phyloP scores from a whole-genome alignment of 23 tunicate genomes.

The Ascidia mentula region DNA sequence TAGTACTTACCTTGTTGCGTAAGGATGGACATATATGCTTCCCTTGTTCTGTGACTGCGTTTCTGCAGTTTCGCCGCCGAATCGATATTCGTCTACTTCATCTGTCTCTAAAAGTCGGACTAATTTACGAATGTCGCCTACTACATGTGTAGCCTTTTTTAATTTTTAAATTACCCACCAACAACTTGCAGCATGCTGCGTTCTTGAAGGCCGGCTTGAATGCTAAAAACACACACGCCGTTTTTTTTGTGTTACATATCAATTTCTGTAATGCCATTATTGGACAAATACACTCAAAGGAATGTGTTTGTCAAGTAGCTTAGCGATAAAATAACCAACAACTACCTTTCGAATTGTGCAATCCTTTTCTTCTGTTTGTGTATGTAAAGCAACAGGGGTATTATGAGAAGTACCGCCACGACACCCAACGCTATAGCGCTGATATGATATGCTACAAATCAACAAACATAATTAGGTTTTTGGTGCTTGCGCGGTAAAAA shows the following conservation, averaged over 20 bases:
- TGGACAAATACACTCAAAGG: background rate
- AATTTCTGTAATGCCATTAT: background rate
- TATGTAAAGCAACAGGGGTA: background rate
- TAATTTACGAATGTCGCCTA: background rate
- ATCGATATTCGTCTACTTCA: background rate
- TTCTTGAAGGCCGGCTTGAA: background rate
- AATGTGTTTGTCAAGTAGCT: background rate
- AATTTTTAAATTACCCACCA: no score
- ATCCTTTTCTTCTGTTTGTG: background rate
- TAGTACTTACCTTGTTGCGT: background rate
- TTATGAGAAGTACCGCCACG: background rate
- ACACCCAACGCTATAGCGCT: background rate
- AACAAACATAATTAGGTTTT: no score
- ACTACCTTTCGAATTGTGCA: background rate
- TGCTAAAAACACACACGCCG: background rate
- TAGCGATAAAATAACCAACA: background rate
- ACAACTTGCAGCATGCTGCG: background rate
- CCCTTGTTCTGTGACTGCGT: background rate
- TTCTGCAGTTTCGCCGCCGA: background rate
- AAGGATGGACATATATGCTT: background rate
- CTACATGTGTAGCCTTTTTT: background rate
- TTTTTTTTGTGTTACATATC: background rate
- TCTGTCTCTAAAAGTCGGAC: background rate
- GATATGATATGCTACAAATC: background rate
- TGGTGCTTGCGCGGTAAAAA: no score